phyloP scores from a whole-genome alignment of 92 coral and sea anemone genomes.

The Porites cylindrica region DNA sequence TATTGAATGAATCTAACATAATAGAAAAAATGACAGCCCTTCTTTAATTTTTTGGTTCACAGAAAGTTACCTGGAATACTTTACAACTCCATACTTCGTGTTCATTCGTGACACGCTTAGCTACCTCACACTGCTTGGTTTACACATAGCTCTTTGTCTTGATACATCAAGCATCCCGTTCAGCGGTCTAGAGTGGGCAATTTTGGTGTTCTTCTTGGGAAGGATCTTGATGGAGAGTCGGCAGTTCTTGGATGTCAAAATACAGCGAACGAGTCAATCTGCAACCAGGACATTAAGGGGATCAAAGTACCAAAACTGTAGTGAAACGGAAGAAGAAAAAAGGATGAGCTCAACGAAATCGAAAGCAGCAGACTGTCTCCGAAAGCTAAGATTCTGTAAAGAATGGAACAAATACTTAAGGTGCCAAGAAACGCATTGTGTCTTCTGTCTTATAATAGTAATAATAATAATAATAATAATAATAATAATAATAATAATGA shows the following conservation, averaged over 20 bases:
- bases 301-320: background rate
- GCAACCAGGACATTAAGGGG: background rate
- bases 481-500: no score
- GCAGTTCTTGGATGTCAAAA: background rate
- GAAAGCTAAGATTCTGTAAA: no score
- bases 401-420: background rate
- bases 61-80: slow-evolving; percentile 7
- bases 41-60: background rate
- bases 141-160: slow-evolving; percentile 5
- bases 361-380: no score
- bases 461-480: no score
- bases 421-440: background rate
- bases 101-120: slow-evolving; percentile 12
- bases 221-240: background rate
- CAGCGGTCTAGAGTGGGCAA: slow-evolving; percentile 18
- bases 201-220: background rate
- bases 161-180: background rate
- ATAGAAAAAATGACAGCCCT: no score
- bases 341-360: background rate
- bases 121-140: slow-evolving; percentile 6
- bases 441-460: no score
- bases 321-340: background rate
- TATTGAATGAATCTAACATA: no score
- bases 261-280: background rate
- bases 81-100: slow-evolving; percentile 17